phyloP scores from a whole-genome alignment of 2,888 invertebrate genomes.

The Cabera pusaria region DNA sequence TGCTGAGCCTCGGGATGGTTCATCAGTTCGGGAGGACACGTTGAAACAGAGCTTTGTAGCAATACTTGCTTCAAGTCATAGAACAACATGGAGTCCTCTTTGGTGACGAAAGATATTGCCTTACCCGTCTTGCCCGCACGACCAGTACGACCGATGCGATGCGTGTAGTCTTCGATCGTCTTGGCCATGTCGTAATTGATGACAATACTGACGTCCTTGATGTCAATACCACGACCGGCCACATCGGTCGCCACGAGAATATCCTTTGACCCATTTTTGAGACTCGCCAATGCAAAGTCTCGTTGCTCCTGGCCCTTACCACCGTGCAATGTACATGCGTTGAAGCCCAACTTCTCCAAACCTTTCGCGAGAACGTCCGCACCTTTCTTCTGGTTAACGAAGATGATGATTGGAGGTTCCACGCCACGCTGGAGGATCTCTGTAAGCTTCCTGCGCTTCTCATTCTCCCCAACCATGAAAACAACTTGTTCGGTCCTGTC shows the following conservation, averaged over 20 bases:
- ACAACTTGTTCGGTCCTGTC: conserved; percentile 99
- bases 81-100: conserved; percentile 97
- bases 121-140: conserved; percentile 99
- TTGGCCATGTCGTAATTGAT: conserved; percentile 99
- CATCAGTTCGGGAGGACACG: conserved; percentile 97
- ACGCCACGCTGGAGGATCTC: conserved; percentile 94
- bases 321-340: conserved; percentile 98
- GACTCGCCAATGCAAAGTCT: conserved; percentile 98
- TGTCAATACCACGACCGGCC: conserved; percentile 99
- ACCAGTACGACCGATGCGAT: conserved; percentile 99
- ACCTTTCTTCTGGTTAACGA: conserved; percentile 99
- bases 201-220: conserved; percentile 99
- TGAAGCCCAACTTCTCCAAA: conserved; percentile 97
- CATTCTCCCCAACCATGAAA: conserved; percentile 96
- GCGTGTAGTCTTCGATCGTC: conserved; percentile 98
- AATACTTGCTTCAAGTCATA: conserved; percentile 98
- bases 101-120: conserved; percentile 98
- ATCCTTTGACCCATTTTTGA: conserved; percentile 98
- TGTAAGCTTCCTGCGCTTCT: conserved; percentile 98
- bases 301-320: conserved; percentile 99
- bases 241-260: conserved; percentile 99
- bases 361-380: conserved; percentile 99
- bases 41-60: conserved; percentile 94
- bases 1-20: conserved; percentile 99
- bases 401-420: conserved; percentile 99